Base-by-base conservation (phyloP, 2,113 vertebrate species). In the Hydrochoerus hydrochaeris region DNA sequence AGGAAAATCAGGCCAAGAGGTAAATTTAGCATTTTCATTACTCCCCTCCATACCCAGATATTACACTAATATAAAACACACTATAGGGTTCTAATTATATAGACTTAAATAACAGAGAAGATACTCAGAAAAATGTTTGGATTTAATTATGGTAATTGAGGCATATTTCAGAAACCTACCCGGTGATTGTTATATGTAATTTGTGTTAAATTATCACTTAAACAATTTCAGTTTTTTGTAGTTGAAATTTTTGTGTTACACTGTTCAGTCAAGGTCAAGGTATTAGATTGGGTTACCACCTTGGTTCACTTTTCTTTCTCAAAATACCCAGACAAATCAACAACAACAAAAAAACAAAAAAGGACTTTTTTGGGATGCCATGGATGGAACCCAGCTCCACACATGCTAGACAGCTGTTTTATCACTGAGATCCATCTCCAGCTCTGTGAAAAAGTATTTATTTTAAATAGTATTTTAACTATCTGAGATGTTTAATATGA, bases 1-100 rank as follows among this genome's bases (percentile, higher is more conserved):
- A 80, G 99, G 99, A 35, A 99, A 99, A 96, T 99, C 99, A 89
- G 99, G 99, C 75, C 99, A 99, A 95, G 99, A 99, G 98, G 99
- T 99, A 88, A 98, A 98, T 98, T 92, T 77, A 93, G 60, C 49
- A n/a, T 89, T 62, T 83, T 57, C 28, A 35, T 52, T 73, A 12
- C 78, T 26, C 13, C 30, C 24, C 44, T 83, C 9, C 14, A 28
- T n/a, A n/a, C 5, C 4, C 17, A 80, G 5, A 30, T 81, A n/a
- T 88, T 49, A 80, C 0, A 89, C 14, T 96, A 67, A 0, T 20
- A 0, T 87, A 58, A 89, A 78, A 83, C 14, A 85, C 8, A 83
- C 5, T 54, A 46, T 67, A 85, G 85, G 5, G 5, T 67, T 73
- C 24, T 92, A 52, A 60, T 86, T 89, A 58, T 65, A 32, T 2